Conservation (phyloP, 2,888 invertebrate species). For the Cephus spinipes region DNA sequence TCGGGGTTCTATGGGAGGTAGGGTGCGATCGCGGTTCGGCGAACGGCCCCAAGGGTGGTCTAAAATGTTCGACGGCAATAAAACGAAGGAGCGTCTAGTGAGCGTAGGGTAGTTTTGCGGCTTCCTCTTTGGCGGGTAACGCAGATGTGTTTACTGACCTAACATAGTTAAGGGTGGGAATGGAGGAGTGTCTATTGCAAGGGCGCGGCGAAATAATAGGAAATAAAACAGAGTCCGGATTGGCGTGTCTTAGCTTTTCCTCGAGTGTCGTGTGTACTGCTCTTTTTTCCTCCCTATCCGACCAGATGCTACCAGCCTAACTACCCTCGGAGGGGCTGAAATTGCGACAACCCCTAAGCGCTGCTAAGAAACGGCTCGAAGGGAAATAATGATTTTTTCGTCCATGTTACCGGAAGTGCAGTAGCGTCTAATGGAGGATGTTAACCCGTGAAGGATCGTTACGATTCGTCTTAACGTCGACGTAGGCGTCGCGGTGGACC, state of each 20-base stretch:
- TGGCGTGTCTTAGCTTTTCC: constrained; percentile 21
- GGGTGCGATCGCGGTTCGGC: background rate
- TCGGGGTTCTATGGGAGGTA: background rate
- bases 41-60: constrained; percentile 27
- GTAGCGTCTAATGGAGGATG: background rate
- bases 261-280: background rate
- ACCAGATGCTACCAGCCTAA: background rate
- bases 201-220: constrained; percentile 36
- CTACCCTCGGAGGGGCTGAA: background rate
- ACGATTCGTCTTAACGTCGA: background rate
- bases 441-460: background rate
- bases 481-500: background rate
- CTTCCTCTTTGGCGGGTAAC: constrained; percentile 23
- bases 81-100: constrained; percentile 20
- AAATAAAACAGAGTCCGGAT: constrained; percentile 36
- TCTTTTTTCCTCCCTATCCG: background rate
- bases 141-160: constrained; percentile 43
- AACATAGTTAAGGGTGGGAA: constrained; percentile 34
- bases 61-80: constrained; percentile 33
- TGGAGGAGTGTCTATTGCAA: constrained; percentile 30
- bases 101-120: constrained; percentile 29
- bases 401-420: background rate
- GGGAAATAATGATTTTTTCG: background rate
- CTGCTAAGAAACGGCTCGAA: background rate
- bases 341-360: background rate